phyloP scores from a whole-genome alignment of 2,113 vertebrate species.

The Indicator indicator region DNA sequence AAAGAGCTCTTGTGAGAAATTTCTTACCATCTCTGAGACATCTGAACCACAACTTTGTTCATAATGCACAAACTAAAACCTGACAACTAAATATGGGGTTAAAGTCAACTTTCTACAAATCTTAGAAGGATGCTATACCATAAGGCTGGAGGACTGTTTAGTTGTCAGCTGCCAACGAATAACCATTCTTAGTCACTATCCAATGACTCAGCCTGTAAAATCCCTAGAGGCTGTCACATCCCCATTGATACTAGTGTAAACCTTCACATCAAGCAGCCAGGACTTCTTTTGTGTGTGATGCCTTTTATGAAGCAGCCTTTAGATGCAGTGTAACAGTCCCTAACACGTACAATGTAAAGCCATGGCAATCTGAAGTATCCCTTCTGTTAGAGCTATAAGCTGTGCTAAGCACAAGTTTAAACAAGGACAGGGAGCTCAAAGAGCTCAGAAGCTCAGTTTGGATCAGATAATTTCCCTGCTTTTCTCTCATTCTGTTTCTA shows the following conservation, averaged over 20 bases:
- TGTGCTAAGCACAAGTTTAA: not conserved
- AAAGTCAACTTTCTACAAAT: conserved; percentile 10
- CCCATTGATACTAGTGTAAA: conserved; percentile 19
- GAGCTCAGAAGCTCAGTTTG: not conserved
- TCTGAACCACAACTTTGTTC: conserved; percentile 51
- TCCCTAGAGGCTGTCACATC: not conserved
- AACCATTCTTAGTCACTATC: conserved; percentile 34
- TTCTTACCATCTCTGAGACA: not conserved
- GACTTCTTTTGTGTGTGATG: not conserved
- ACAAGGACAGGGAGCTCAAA: not conserved
- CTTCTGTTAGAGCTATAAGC: not conserved
- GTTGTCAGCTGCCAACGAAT: conserved; percentile 13
- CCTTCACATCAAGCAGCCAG: conserved; percentile 16
- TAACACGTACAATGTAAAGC: not conserved
- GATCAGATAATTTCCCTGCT: not conserved
- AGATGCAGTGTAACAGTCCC: not conserved
- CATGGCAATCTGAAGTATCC: not conserved
- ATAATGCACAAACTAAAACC: not conserved
- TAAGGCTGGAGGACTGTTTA: conserved; percentile 15
- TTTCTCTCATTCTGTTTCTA: not conserved
- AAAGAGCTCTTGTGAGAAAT: not conserved
- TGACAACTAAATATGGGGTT: not conserved
- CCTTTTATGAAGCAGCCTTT: not conserved
- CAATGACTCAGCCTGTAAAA: conserved; percentile 47
- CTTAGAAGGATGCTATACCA: conserved; percentile 23